Evolutionary conservation across 2,888 invertebrate species (phyloP).

Genomic region (Scaeva pyrastri): DNA sequence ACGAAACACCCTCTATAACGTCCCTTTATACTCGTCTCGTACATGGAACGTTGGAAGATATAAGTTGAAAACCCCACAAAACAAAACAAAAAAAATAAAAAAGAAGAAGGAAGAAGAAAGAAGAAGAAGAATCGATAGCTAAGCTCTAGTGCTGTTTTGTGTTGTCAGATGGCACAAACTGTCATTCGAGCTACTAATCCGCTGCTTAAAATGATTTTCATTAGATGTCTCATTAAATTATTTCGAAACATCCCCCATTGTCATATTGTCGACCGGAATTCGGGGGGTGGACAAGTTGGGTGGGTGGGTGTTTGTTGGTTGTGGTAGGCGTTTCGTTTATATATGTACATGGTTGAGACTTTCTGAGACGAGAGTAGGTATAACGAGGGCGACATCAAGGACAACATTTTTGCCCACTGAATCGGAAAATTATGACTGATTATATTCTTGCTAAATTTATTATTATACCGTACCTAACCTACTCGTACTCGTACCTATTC

Average conservation of each 20-base stretch:
- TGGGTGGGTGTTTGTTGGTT: background rate
- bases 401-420: constrained; percentile 51
- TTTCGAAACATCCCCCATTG: constrained; percentile 67
- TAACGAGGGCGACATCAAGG: background rate
- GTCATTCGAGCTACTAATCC: constrained; percentile 66
- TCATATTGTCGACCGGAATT: constrained; percentile 31
- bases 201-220: constrained; percentile 70
- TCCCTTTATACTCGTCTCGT: background rate
- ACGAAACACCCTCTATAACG: background rate
- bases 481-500: too few relatives aligned
- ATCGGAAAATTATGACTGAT: constrained; percentile 72
- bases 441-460: constrained; percentile 62
- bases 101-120: background rate
- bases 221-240: constrained; percentile 75
- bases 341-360: background rate
- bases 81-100: background rate
- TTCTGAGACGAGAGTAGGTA: background rate
- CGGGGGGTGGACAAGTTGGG: background rate
- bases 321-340: too few relatives aligned
- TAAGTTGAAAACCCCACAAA: background rate
- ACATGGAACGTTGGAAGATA: too few relatives aligned
- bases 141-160: constrained; percentile 23
- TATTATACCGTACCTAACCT: background rate
- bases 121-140: background rate
- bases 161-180: constrained; percentile 63